Base-by-base conservation (phyloP, 2,113 vertebrate genomes). In the Empidonax alnorum region DNA sequence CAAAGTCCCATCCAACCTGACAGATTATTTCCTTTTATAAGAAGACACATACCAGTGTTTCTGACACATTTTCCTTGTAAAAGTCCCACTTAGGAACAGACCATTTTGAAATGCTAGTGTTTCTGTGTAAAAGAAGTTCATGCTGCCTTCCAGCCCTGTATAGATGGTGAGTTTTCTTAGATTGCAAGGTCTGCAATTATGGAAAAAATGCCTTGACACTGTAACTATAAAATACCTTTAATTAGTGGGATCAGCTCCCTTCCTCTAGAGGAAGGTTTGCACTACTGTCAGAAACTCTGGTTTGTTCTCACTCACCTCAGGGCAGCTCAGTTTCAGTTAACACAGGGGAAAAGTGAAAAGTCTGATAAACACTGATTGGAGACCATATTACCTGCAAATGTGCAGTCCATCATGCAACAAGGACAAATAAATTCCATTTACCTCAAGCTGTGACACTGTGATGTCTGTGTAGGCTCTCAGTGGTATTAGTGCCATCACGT, bases 401-500 rank as follows among this genome's bases (percentile, higher is more conserved):
- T 14, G n/a, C 14, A 37, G 33, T 25, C 11, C 28, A 2, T 49
- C 47, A 9, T 2, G 9, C 5, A 15, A 42, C 5, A 12, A 66
- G 56, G 41, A 88, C n/a, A 78, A 90, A 44, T 9, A 50, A 78
- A 75, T 41, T 56, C 42, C 19, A 14, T 71, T 87, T 81, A 77
- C 52, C 42, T 71, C 33, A 56, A 30, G 52, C 22, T 2, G 1
- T 79, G 35, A 19, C 14, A 44, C 31, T 33, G 20, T 24, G 46
- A 42, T 2, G 1, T 37, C 61, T 37, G 25, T 18, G 25, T 20
- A n/a, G 61, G 12, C 10, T 74, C 41, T 53, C 61, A 8, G 37
- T 28, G 39, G 20, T 11, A 17, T 50, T 30, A 35, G 44, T 56
- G 30, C 23, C 49, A 21, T 22, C 0, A 0, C 6, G 37, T 41